Evolutionary conservation across 2,888 invertebrate genomes (phyloP), one percentile per base, ranked within the genome.

Genomic region (Temnothorax ravouxi): DNA sequence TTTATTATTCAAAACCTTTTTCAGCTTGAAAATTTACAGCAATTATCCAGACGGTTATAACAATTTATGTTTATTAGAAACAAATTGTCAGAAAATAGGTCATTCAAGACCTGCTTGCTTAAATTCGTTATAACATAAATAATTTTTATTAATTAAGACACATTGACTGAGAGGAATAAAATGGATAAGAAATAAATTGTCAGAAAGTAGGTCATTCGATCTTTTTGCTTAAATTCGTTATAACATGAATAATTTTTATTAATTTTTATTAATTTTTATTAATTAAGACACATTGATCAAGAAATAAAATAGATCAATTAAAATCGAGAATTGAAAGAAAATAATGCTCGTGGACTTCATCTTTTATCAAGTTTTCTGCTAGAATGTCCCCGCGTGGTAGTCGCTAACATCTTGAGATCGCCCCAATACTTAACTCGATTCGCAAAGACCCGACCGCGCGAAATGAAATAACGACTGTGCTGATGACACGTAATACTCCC

Each of bases 401-500:
- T 82, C 44, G 79, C 75, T 79, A 59, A 84, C 67, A 77, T 86
- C 87, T 90, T 84, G 69, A 88, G 89, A 88, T 84, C 84, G 74
- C 87, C 88, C 81, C 72, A 67, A 75, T 83, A 75, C 56, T 85
- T 84, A 88, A 85, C 81, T 89, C 83, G 82, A 75, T 85, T 86
- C 76, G 83, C 82, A 83, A 91, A 89, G 85, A 80, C 83, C 62
- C 86, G 88, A 61, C 85, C 71, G 72, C 79, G 69, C 83, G 84
- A 87, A 87, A 91, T 91, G 87, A 83, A 84, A 89, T 90, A 91
- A 91, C 84, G 85, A 89, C 90, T 86, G 77, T 54, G 84, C 87
- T 91, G 91, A 93, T 92, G 88, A 86, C 86, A 79, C 88, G 86
- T 90, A 90, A 91, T 91, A 85, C 38, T 76, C 38, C 41, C 76